phyloP scores from a whole-genome alignment of 2,888 invertebrate genomes.

The Dryobotodes eremita region DNA sequence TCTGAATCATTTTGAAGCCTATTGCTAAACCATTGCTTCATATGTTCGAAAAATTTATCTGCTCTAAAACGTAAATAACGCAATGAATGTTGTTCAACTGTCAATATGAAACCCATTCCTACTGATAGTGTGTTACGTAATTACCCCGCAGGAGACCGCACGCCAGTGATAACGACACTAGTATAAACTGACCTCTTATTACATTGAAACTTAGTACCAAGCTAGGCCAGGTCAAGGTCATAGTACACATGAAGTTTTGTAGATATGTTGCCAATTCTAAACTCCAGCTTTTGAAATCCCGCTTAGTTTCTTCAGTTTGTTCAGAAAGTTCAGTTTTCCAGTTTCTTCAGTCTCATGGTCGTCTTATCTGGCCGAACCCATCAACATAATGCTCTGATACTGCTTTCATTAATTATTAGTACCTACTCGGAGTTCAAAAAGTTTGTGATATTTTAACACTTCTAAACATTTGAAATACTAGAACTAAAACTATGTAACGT shows the following conservation, averaged over 20 bases:
- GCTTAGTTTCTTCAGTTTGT: neutral
- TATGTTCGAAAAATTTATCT: no score
- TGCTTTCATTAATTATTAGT: neutral
- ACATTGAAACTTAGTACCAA: neutral
- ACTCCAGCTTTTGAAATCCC: neutral
- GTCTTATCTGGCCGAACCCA: neutral
- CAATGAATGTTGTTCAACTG: no score
- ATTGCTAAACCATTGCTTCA: no score
- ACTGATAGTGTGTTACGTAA: no score
- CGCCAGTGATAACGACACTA: neutral
- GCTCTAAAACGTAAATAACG: no score
- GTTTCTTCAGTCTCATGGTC: neutral
- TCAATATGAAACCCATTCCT: no score
- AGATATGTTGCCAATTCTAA: neutral
- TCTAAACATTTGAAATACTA: conserved; percentile 36
- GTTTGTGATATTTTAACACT: neutral
- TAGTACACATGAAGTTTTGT: neutral
- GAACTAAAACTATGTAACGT: conserved; percentile 16
- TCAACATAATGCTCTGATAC: neutral
- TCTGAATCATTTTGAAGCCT: no score
- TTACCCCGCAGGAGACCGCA: no score
- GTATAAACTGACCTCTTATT: neutral
- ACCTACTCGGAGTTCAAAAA: neutral
- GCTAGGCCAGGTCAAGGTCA: neutral
- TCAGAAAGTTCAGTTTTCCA: no score